phyloP scores from a whole-genome alignment of 53 echinoderm and acorn worm species.

The Paracentrotus lividus region DNA sequence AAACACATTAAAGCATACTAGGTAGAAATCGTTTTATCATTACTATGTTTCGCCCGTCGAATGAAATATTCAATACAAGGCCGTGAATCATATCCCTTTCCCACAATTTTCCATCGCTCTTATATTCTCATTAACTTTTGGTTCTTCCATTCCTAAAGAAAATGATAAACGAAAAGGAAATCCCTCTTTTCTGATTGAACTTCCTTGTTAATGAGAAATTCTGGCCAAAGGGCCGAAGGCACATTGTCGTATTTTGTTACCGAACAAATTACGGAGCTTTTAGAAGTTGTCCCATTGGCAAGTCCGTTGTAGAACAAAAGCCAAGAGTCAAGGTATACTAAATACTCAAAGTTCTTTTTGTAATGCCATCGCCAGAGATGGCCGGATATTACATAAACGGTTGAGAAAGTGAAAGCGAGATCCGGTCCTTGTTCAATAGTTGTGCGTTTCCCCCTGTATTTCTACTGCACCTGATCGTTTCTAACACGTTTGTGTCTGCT shows the following conservation, averaged over 20 bases:
- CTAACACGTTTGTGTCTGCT: too few relatives aligned
- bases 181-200: background rate
- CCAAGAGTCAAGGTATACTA: too few relatives aligned
- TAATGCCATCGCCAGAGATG: too few relatives aligned
- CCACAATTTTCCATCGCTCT: background rate
- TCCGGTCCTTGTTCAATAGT: too few relatives aligned
- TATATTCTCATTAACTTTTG: background rate
- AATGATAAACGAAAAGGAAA: too few relatives aligned
- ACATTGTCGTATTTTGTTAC: background rate
- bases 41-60: background rate
- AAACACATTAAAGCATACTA: too few relatives aligned
- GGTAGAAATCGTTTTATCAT: background rate
- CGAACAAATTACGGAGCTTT: constrained; percentile 2
- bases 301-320: background rate
- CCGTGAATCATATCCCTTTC: background rate
- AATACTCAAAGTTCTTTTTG: too few relatives aligned
- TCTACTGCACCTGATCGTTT: too few relatives aligned
- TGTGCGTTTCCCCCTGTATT: too few relatives aligned
- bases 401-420: too few relatives aligned
- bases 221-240: background rate
- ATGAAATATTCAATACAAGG: background rate
- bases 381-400: too few relatives aligned
- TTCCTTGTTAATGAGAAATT: background rate
- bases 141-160: background rate
- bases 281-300: background rate